Evolutionary conservation across 2,888 invertebrate genomes (phyloP), one percentile per base, ranked within the genome.

Genomic region (Phalangium opilio): DNA sequence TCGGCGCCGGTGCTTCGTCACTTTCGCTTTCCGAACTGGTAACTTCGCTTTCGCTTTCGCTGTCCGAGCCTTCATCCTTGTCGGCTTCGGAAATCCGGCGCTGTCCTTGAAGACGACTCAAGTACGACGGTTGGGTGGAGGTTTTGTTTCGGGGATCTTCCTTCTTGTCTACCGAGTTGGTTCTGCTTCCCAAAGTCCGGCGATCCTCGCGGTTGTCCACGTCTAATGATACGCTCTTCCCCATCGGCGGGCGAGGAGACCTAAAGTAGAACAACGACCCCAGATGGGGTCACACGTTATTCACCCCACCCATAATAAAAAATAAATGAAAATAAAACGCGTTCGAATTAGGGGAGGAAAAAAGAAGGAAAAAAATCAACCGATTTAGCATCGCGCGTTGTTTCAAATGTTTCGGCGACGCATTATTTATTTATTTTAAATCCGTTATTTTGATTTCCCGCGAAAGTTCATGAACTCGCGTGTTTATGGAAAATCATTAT

Each of bases 191-290:
- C 41, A 19, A 17, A 40, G 20, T 14, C 14, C 27, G 38, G 15
- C 18, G 38, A 7, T 17, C 38, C 38, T 38, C 15, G 18, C 18
- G 15, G 18, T 38, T 38, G 19, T 39, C 17, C 18, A 36, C 46
- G 35, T 51, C 54, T 57, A 55, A 34, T 50, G 55, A 54, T 47
- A 53, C 33, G 53, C 49, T 48, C 55, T 54, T 54, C 50, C 53
- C 54, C 53, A 56, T 33, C 55, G 55, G 36, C 52, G 55, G 43
- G 44, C 49, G 50, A 53, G 50, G 33, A 47, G 32, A 52, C 52
- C 55, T 55, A 41, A 19, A 44, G 32, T n/a, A 14, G 11, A 18
- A 40, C 10, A 43, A 43, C 10, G 38, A 38, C 27, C 27, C 27
- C 27, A n/a, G 27, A 27, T 27, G 27, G 27, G n/a, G 27, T 8